These are phyloP conservation scores for Fragum sueziense DNA, from an alignment of 2,888 invertebrate species.

Conservation along the genomic window DNA sequence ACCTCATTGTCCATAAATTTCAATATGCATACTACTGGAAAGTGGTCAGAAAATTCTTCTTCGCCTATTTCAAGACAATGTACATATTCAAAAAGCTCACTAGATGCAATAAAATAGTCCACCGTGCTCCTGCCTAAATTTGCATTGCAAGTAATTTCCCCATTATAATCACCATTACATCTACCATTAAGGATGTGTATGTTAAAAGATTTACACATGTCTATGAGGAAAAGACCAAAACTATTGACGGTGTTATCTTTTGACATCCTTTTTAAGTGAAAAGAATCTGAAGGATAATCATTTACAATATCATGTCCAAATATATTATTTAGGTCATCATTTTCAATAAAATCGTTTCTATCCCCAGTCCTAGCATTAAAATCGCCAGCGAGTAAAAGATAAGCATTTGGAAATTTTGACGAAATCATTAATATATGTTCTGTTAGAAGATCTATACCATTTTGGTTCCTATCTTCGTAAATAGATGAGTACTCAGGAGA, in stretches of 20 bases:
- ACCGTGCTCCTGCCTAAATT: conserved; percentile 10
- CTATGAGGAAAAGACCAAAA: conserved; percentile 10
- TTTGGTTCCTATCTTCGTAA: not conserved
- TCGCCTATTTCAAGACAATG: not conserved
- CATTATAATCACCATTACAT: not conserved
- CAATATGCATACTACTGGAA: not conserved
- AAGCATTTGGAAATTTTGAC: not conserved
- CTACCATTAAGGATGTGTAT: conserved; percentile 15
- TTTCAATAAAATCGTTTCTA: conserved; percentile 3
- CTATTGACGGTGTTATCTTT: not conserved
- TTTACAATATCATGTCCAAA: not conserved
- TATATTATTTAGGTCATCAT: not conserved
- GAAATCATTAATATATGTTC: not conserved
- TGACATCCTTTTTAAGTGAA: not conserved
- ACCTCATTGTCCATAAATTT: not conserved
- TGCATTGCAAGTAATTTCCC: conserved; percentile 10
- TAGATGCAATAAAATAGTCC: conserved; percentile 4
- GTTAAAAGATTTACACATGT: not conserved
- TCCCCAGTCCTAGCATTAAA: conserved; percentile 1
- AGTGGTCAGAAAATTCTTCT: conserved; percentile 1
- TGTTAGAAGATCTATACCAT: not conserved
- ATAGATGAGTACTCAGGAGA: conserved; percentile 9
- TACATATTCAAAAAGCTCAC: conserved; percentile 2
- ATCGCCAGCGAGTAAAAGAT: no score
- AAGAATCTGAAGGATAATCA: not conserved